Evolutionary conservation across 2,113 vertebrate genomes (phyloP).

Genomic region (Emydocephalus ijimae): DNA sequence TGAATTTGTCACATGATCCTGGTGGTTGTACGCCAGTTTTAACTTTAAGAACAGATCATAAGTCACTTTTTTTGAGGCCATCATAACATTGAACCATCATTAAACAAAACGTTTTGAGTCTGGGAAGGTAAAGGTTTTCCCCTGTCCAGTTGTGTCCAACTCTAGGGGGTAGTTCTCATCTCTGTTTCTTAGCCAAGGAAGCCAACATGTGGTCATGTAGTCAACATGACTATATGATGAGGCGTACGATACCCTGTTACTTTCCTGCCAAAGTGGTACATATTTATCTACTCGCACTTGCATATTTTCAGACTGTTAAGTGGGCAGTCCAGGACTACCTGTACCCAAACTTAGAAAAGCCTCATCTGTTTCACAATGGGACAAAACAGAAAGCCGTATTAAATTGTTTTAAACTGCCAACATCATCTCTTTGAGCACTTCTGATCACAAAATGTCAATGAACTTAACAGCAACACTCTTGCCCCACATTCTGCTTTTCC

Average conservation of each 20-base stretch:
- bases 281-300: background rate
- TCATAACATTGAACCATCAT: background rate
- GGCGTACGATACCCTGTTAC: accelerated
- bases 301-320: background rate
- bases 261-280: background rate
- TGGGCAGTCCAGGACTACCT: background rate
- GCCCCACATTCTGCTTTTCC: background rate
- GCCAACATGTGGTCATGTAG: background rate
- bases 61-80: background rate
- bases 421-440: background rate
- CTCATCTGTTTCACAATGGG: background rate
- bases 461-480: background rate
- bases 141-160: background rate
- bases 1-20: background rate
- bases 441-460: background rate
- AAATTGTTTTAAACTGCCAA: background rate
- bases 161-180: background rate
- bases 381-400: background rate
- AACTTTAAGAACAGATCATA: background rate
- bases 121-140: background rate
- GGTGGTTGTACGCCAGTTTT: background rate
- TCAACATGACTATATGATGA: background rate
- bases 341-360: background rate
- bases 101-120: background rate
- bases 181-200: background rate